phyloP scores from a whole-genome alignment of 2,888 invertebrate species.

The Mycalesis mineus region DNA sequence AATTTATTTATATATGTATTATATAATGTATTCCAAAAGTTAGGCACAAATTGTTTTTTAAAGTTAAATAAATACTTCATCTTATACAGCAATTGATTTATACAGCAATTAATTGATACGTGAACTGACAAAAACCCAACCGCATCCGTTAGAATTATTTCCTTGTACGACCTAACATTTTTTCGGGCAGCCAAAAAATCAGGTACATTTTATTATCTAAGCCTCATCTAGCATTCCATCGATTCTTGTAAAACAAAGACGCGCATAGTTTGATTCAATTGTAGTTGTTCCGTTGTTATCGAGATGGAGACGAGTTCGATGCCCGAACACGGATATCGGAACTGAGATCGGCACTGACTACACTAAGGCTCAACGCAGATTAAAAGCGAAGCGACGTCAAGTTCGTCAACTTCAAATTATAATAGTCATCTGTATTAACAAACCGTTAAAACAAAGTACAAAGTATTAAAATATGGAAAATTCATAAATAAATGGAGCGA shows the following conservation, averaged over 20 bases:
- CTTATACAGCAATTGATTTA: no score
- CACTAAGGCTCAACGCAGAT: background rate
- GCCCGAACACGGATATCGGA: constrained; percentile 42
- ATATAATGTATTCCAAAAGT: no score
- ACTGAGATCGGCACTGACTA: constrained; percentile 27
- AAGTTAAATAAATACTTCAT: no score
- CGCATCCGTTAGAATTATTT: background rate
- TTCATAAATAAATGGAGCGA: no score
- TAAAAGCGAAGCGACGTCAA: no score
- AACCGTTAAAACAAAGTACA: no score
- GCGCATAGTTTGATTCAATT: constrained; percentile 50
- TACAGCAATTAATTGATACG: no score
- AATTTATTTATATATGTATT: no score
- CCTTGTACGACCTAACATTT: background rate
- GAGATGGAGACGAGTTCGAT: constrained; percentile 53
- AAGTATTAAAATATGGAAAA: no score
- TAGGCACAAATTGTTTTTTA: no score
- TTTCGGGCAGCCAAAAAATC: background rate
- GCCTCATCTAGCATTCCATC: constrained; percentile 8
- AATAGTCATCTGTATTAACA: no score
- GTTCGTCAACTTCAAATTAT: no score
- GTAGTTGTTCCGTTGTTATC: constrained; percentile 44
- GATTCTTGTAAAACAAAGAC: constrained; percentile 16
- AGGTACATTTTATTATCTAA: background rate
- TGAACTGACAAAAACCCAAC: background rate